Evolutionary conservation across 2,113 vertebrate genomes (phyloP).

Genomic region (Barnardius zonarius): DNA sequence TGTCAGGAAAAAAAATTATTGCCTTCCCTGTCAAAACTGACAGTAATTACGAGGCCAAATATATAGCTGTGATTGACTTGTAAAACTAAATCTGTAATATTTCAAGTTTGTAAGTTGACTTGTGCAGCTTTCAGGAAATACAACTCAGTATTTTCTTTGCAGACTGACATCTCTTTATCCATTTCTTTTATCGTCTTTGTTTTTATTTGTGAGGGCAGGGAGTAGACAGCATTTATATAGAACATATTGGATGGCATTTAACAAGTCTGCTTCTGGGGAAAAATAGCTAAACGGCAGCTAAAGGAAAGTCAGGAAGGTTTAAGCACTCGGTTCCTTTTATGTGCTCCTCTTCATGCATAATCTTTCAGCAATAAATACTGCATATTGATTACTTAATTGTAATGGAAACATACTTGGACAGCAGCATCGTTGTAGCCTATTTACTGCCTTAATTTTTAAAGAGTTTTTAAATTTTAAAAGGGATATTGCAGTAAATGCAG

Average conservation of each 20-base stretch:
- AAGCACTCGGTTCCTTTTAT: neutral
- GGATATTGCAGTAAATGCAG: constrained; percentile 12
- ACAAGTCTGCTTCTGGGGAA: neutral
- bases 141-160: constrained; percentile 5
- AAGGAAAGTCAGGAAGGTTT: constrained; percentile 23
- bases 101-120: constrained; percentile 32
- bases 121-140: constrained; percentile 16
- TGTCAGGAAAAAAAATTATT: constrained; percentile 30
- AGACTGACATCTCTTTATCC: constrained; percentile 33
- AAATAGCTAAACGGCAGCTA: constrained; percentile 12
- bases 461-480: constrained; percentile 72
- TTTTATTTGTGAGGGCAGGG: constrained; percentile 7
- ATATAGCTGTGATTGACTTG: constrained; percentile 57
- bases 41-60: constrained; percentile 53
- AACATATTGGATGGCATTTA: neutral
- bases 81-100: constrained; percentile 57
- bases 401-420: constrained; percentile 58
- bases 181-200: constrained; percentile 35
- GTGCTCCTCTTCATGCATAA: constrained; percentile 31
- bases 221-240: neutral
- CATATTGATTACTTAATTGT: constrained; percentile 77
- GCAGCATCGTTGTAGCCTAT: constrained; percentile 53
- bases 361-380: constrained; percentile 64
- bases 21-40: constrained; percentile 51
- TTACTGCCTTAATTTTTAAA: constrained; percentile 74